Evolutionary conservation across 2,113 vertebrate genomes (phyloP).

Genomic region (Motacilla tschutschensis): DNA sequence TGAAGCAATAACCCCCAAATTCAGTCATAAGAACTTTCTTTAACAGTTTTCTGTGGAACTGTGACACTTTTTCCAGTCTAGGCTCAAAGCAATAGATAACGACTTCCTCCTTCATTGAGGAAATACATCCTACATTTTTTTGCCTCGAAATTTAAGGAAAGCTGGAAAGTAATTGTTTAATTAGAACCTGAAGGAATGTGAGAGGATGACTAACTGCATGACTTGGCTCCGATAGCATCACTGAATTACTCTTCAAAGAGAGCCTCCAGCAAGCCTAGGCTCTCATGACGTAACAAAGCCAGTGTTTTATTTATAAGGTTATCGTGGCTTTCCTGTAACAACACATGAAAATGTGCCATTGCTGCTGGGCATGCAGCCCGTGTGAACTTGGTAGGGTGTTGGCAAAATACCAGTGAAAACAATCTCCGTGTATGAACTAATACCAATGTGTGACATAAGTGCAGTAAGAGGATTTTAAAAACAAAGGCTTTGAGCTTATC

Average conservation of each 20-base stretch:
- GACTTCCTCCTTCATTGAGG: background rate
- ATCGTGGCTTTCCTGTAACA: background rate
- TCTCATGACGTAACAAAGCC: background rate
- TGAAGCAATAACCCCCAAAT: background rate
- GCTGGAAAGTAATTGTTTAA: constrained; percentile 23
- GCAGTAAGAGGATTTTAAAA: background rate
- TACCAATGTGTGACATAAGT: background rate
- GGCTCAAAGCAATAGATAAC: background rate
- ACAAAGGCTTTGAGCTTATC: background rate
- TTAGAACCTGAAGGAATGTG: background rate
- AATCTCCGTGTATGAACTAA: background rate
- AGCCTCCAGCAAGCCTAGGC: background rate
- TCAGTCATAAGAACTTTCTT: background rate
- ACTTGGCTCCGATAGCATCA: background rate
- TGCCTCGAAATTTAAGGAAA: constrained; percentile 17
- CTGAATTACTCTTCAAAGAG: background rate
- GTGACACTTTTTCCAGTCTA: background rate
- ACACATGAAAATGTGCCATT: background rate
- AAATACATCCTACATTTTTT: background rate
- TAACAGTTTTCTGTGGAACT: background rate
- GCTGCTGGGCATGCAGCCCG: fast-evolving
- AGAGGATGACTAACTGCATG: constrained; percentile 8
- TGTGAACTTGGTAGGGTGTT: background rate
- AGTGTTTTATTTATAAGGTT: constrained; percentile 29
- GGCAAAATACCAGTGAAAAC: background rate